Base-by-base conservation (phyloP, 1,140 invertebrate genomes). In the Ptiloglossa arizonensis region DNA sequence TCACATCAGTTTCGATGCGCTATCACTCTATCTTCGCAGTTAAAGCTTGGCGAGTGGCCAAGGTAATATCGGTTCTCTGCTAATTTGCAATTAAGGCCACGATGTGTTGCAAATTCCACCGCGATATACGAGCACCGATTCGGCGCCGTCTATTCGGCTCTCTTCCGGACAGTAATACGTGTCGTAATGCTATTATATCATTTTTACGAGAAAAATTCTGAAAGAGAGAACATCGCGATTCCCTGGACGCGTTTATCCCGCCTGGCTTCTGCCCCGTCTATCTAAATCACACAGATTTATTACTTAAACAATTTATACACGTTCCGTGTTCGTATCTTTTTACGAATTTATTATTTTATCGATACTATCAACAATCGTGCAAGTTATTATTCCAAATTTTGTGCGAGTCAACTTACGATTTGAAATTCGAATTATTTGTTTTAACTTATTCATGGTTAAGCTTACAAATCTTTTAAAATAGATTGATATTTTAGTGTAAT, bases 51-150 rank as follows among this genome's bases (percentile, higher is more conserved):
- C 70, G 24, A 64, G 17, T 54, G 17, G 77, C 82, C 80, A 81
- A 76, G 56, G 73, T 66, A 80, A 82, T 81, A 82, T 80, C 52
- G 77, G 54, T 29, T 63, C 59, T 62, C 79, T 73, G 52, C 74
- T 80, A 85, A 83, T 84, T 84, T 84, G 80, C 76, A 86, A 86
- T 84, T 79, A 86, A 76, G 76, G 67, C 64, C 52, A 69, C 57
- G 72, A 83, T 83, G 73, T 83, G 82, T 64, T 68, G 66, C 54
- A 69, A 83, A 80, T 85, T 66, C 62, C 54, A 9, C 63, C 19
- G 17, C 44, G 44, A 68, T 62, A 57, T 71, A 80, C 63, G 22
- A 32, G 27, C 46, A 19, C 29, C 60, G 41, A 70, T 71, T 81
- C 32, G 41, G 13, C 15, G 8, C 29, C 24, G n/a, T 44, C 46